Percentiles rank a stretch among this genome's conserved stretches.
Evolutionary conservation across 2,888 invertebrate genomes (phyloP).

Genomic region (Tuta absoluta): DNA sequence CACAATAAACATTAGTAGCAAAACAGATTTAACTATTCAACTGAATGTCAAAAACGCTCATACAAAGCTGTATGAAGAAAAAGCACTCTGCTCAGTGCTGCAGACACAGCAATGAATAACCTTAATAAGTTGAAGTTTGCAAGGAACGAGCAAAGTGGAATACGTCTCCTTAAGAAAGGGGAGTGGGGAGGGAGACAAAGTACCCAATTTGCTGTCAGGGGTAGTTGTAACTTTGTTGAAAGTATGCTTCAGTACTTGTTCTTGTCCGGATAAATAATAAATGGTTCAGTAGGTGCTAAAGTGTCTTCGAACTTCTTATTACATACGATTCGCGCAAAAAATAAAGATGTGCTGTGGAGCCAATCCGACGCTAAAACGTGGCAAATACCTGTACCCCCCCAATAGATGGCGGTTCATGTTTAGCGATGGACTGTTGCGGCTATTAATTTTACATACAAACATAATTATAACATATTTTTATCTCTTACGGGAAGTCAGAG

Average conservation of each 20-base stretch:
- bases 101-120: not conserved
- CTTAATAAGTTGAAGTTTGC: not conserved
- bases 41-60: not conserved
- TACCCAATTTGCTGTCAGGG: constrained; percentile 2
- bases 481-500: too few species aligned
- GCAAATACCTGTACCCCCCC: too few species aligned
- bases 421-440: too few species aligned
- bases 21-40: not conserved
- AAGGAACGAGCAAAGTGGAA: not conserved
- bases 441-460: too few species aligned
- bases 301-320: too few species aligned
- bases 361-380: too few species aligned
- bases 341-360: too few species aligned
- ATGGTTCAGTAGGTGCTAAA: too few species aligned
- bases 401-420: too few species aligned
- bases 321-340: too few species aligned
- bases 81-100: not conserved
- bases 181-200: not conserved
- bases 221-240: not conserved
- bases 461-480: too few species aligned
- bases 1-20: not conserved
- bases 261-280: too few species aligned
- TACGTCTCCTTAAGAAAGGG: not conserved
- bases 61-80: not conserved
- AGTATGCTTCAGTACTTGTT: not conserved